Base-by-base conservation (phyloP, 2,888 invertebrate species). In the Heliconius cydno region DNA sequence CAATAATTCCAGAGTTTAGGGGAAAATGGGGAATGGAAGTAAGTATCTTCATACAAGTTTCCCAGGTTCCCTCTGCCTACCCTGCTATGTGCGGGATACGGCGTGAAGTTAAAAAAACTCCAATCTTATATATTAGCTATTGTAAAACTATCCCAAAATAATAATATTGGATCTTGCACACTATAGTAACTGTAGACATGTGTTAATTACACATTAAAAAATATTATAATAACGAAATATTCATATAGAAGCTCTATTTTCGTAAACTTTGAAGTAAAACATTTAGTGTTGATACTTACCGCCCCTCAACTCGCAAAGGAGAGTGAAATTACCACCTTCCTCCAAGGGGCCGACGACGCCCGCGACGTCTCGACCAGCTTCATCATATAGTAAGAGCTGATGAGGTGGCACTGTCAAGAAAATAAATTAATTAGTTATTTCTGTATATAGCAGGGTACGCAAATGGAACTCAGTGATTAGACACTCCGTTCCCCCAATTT, bases 341-440 rank as follows among this genome's bases (percentile, higher is more conserved):
- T 92, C 96, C 86, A 98, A 95, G 38, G 98, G 98, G 1, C 98
- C 98, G 38, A 97, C 97, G 75, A 97, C 96, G n/a, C 97, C 97
- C 76, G 97, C 97, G 77, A 98, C 96, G 88, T 97, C 97, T 77
- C 97, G 96, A 22, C 98, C 98, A 79, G 97, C 97, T 85, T 97
- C 97, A 90, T 98, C 98, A 88, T 98, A 97, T 82, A 98, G 95
- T 82, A 97, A 95, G 79, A 98, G 96, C 89, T 98, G 97, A 89
- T 98, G 98, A 34, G 98, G 98, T 80, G 98, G 98, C 86, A 98
- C 98, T 98, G 82, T 71, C 19, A 38, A 68, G 3, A 66, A 15
- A 78, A 67, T 66, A 38, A 68, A 41, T 65, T 2, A 4, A n/a
- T 60, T n/a, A 60, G n/a, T n/a, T n/a, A n/a, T n/a, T n/a, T n/a